Base-by-base conservation (phyloP, 1,140 invertebrate genomes). In the Sycobia sp. region DNA sequence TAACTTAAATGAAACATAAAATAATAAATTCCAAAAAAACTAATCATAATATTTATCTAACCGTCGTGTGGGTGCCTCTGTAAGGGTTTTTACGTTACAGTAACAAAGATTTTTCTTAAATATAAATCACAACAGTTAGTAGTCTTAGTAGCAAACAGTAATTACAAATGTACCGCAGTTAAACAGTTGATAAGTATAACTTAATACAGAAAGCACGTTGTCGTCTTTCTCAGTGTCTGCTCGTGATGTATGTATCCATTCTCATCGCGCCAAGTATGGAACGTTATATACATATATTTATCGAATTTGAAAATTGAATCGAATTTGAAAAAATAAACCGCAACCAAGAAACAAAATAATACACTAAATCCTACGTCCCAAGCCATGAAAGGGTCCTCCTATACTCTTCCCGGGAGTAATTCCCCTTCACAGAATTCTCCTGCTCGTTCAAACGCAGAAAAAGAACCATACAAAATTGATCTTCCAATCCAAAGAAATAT, bases 71-170 rank as follows among this genome's bases (percentile, higher is more conserved):
- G 71, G 72, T 81, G 79, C 78, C 77, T 82, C 76, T 75, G 79
- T 81, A 71, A 79, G 80, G 79, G 78, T 79, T 81, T 75, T 81
- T 81, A 67, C 73, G 77, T 82, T 81, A 81, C 79, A 81, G 77
- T 80, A 76, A 79, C 72, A 69, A 72, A 76, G 73, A 73, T 62
- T 81, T 65, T 81, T 79, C 73, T 79, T 76, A 79, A 73, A 71
- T 82, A 81, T 82, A 80, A 80, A 75, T 79, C 75, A 74, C 79
- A 76, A 79, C 74, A 81, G 78, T 76, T 81, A 79, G 76, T 76
- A 76, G 76, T 79, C 72, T 47, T 76, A 77, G 76, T 78, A 80
- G 77, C 67, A 39, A 65, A 75, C 77, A 78, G 73, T 81, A 80
- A 78, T 78, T 77, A 81, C 73, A 77, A 58, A 66, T 82, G 71